Percentiles rank a stretch among this genome's conserved stretches.
These are phyloP conservation scores for Gari tellinella DNA, from an alignment of 2,888 invertebrate genomes.

Conservation along the genomic window DNA sequence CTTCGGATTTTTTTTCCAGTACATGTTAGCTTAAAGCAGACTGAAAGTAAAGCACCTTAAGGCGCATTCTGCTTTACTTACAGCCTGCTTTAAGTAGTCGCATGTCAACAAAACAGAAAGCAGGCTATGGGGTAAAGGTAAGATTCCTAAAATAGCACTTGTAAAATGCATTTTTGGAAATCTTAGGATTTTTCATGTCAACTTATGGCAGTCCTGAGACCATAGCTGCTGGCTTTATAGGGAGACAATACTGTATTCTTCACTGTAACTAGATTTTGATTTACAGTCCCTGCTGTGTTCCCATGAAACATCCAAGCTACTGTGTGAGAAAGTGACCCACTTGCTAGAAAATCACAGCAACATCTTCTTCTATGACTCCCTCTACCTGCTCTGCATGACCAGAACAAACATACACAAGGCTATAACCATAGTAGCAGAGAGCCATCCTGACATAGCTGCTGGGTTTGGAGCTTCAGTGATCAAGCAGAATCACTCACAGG, in stretches of 20 bases:
- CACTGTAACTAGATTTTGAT: not conserved
- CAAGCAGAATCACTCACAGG: constrained; percentile 55
- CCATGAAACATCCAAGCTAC: constrained; percentile 25
- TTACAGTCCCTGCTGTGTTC: constrained; percentile 70
- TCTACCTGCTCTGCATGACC: constrained; percentile 67
- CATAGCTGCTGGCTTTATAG: too few relatives aligned
- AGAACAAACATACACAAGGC: constrained; percentile 54
- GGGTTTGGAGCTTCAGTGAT: constrained; percentile 65
- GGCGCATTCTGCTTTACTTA: too few relatives aligned
- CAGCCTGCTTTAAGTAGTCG: too few relatives aligned
- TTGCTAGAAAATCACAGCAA: constrained; percentile 14
- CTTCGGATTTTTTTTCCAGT: too few relatives aligned
- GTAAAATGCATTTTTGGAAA: too few relatives aligned
- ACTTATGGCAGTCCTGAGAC: too few relatives aligned
- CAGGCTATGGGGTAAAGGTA: too few relatives aligned
- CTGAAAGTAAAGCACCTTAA: too few relatives aligned
- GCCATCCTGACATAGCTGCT: constrained; percentile 61
- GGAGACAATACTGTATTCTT: not conserved
- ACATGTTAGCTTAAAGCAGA: too few relatives aligned
- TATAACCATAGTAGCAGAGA: constrained; percentile 57
- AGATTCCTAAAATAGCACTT: too few relatives aligned
- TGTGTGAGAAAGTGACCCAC: constrained; percentile 44
- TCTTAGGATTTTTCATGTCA: too few relatives aligned
- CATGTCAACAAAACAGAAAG: too few relatives aligned
- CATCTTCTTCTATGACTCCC: constrained; percentile 60